Evolutionary conservation across 37 sponge, comb jelly and placozoan species (phyloP).

Genomic region (Oscarella lobularis): DNA sequence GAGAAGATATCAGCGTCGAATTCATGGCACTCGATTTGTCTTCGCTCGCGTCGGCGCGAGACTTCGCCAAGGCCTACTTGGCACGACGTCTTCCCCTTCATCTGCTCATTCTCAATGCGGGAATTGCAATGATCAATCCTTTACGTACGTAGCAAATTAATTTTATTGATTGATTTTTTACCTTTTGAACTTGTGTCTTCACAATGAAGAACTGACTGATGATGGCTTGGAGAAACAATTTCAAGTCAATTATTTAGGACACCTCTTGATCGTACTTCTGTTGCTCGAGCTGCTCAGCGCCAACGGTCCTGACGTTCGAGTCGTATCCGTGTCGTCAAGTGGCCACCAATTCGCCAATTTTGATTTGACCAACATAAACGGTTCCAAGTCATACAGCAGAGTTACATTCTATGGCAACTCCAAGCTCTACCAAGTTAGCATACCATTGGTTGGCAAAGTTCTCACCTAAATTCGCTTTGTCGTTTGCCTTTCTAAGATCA

Average conservation of each 20-base stretch:
- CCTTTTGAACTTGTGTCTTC: neutral
- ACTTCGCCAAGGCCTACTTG: constrained; percentile 39
- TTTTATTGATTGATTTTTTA: neutral
- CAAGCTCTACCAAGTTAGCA: constrained; percentile 60
- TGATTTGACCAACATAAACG: constrained; percentile 29
- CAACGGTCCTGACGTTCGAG: constrained; percentile 35
- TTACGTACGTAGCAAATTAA: constrained; percentile 8
- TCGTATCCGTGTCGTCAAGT: constrained; percentile 51
- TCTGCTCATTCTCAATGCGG: constrained; percentile 74
- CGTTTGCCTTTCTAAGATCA: constrained; percentile 29
- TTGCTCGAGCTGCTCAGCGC: too few relatives aligned
- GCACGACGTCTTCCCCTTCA: constrained; percentile 53
- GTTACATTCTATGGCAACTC: constrained; percentile 29
- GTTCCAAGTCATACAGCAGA: constrained; percentile 18
- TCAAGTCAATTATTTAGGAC: too few relatives aligned
- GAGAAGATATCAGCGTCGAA: constrained; percentile 40
- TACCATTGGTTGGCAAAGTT: neutral
- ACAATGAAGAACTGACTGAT: constrained; percentile 17
- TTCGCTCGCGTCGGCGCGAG: constrained; percentile 44
- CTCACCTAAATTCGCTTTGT: neutral
- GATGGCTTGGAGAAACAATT: constrained; percentile 14
- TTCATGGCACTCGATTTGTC: constrained; percentile 53
- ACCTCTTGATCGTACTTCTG: too few relatives aligned
- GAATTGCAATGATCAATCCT: constrained; percentile 38
- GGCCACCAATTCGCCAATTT: constrained; percentile 6